Evolutionary conservation across 1,140 invertebrate species (phyloP), one percentile per base, ranked within the genome.

Genomic region (Littorina saxatilis): DNA sequence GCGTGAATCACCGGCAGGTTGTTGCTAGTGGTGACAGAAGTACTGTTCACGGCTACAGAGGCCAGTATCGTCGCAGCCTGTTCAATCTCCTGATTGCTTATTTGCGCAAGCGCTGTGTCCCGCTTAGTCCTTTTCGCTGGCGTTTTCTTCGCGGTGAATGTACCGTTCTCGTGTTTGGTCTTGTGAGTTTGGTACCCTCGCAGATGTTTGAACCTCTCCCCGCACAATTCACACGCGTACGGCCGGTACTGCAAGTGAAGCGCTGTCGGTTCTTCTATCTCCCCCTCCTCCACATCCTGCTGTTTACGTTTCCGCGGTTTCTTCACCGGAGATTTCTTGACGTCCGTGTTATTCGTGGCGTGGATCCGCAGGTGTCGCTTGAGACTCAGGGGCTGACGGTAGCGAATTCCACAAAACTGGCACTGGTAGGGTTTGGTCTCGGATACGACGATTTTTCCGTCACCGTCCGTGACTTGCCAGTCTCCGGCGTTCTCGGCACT

Each of bases 221-320:
- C 63, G 35, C 63, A 68, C 11, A 68, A 15, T 4, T 68, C 66
- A 17, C 66, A 68, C 1, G 9, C 32, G 35, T 68, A 68, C 23
- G 66, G 66, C 35, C 66, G 63, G 66, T 68, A 68, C 66, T 39
- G 66, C 35, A 68, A 17, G 35, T 68, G 66, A 39, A 68, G 66
- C 2, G 66, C 66, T 1, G 66, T 39, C 13, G 66, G 17, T 4
- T 17, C 35, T 0, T 39, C 66, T n/a, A n/a, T n/a, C n/a, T 32
- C 27, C 27, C 1, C 61, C 13, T 11, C 27, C 7, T 32, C 61
- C 61, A 23, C 27, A 11, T 63, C n/a, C 27, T 32, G 23, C 66
- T 39, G 4, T 35, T 17, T 32, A 0, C 66, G 66, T 20, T 39
- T 39, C 11, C 13, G 7, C 9, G 35, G 35, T 35, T 39, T 39